Evolutionary conservation across 1,140 invertebrate genomes (phyloP), one percentile per base, ranked within the genome.

Genomic region (Aradophagus sp.): DNA sequence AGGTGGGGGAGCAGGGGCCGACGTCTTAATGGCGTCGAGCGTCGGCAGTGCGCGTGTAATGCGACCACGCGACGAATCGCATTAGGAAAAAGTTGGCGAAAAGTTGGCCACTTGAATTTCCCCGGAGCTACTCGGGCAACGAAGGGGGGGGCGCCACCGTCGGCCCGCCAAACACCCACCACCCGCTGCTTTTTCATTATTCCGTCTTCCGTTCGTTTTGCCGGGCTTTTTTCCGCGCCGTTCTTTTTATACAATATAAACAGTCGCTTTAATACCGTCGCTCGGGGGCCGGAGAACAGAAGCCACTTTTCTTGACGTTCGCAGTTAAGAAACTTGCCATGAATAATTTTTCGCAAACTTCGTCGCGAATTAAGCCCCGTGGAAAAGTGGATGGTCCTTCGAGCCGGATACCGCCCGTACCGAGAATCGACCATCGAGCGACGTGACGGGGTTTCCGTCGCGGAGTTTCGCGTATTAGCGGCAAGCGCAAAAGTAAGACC

Each of bases 281-380:
- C 14, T 62, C 17, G 20, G 23, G 10, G 16, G 8, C 53, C 27
- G 12, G 47, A 67, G 52, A 66, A 66, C 58, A 50, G 36, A 42
- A 55, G 62, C 27, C 62, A 66, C 62, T 58, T 66, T 66, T 56
- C 62, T 48, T 29, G 50, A 47, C 42, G 20, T 47, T 41, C 50
- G 14, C 41, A 39, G 44, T 66, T 66, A 56, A 56, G 52, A 48
- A 66, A 66, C 62, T 66, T 56, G 50, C 31, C 44, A 66, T 66
- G 62, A 66, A 66, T 66, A 56, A 66, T 66, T 48, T 65, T 50
- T 31, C 26, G 26, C 48, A 29, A 53, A 53, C 47, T 39, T 53
- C 11, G 16, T 48, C 38, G 36, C 52, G 47, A 62, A 62, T 63
- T 45, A 53, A 63, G 53, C 23, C 39, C 42, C 31, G 15, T 12